Percentiles rank a stretch among this genome's conserved stretches.
Conservation (phyloP, 1,140 invertebrate species). For the Liolophura sinensis region DNA sequence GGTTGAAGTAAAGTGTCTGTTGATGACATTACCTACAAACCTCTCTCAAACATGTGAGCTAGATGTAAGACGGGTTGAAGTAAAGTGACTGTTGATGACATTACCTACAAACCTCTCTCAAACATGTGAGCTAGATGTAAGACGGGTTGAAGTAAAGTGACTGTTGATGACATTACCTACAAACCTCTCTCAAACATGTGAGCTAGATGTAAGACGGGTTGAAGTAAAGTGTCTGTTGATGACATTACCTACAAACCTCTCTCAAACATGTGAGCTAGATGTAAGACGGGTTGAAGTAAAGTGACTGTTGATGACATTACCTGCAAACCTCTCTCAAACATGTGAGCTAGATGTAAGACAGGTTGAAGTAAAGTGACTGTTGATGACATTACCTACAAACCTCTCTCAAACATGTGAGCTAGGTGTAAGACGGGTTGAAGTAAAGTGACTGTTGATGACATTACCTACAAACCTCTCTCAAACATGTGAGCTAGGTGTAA, state of each 20-base stretch:
- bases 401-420: neutral
- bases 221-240: neutral
- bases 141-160: neutral
- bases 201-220: neutral
- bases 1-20: neutral
- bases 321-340: slow-evolving; percentile 67
- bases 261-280: neutral
- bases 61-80: slow-evolving; percentile 78
- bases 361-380: slow-evolving; percentile 34
- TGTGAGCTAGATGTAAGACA: slow-evolving; percentile 96
- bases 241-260: slow-evolving; percentile 45
- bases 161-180: neutral
- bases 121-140: neutral
- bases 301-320: neutral
- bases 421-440: neutral
- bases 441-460: neutral
- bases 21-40: neutral
- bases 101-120: neutral
- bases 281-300: neutral
- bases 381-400: neutral
- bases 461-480: neutral
- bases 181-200: neutral
- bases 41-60: slow-evolving; percentile 85
- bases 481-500: neutral
- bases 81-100: neutral